phyloP scores from a whole-genome alignment of 1,140 invertebrate species.

The Glomeris maerens region DNA sequence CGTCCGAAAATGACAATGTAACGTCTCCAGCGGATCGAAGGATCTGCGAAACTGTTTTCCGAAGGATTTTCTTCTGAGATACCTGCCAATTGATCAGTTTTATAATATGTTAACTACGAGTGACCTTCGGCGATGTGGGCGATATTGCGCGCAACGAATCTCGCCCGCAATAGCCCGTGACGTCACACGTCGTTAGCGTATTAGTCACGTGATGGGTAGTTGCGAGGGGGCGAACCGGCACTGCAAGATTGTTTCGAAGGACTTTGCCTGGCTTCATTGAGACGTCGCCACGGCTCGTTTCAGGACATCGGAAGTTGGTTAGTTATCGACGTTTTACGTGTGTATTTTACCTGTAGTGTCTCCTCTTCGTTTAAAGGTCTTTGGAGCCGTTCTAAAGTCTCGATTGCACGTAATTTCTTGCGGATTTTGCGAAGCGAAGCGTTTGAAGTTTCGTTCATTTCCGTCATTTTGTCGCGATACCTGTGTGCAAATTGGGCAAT shows the following conservation, averaged over 20 bases:
- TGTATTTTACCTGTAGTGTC: slow-evolving; percentile 16
- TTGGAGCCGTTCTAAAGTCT: slow-evolving; percentile 18
- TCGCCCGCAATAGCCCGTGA: too few relatives aligned
- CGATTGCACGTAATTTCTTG: slow-evolving; percentile 22
- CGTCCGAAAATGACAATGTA: too few relatives aligned
- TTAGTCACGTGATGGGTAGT: neutral
- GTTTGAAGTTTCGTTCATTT: too few relatives aligned
- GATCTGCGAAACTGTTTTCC: too few relatives aligned
- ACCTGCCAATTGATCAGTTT: too few relatives aligned
- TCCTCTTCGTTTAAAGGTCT: slow-evolving; percentile 19
- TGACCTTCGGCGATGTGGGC: too few relatives aligned
- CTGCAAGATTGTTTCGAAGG: neutral
- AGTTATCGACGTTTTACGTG: neutral
- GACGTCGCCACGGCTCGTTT: neutral
- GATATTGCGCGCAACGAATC: too few relatives aligned
- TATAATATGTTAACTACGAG: too few relatives aligned
- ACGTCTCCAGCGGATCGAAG: too few relatives aligned
- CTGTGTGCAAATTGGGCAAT: too few relatives aligned
- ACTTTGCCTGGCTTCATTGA: neutral
- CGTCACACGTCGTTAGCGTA: neutral
- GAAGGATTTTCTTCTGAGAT: too few relatives aligned
- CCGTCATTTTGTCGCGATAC: too few relatives aligned
- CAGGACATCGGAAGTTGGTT: neutral
- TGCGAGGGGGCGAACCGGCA: neutral
- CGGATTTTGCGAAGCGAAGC: slow-evolving; percentile 20